Evolutionary conservation across 2,113 vertebrate species (phyloP).

Genomic region (Vulpes lagopus): DNA sequence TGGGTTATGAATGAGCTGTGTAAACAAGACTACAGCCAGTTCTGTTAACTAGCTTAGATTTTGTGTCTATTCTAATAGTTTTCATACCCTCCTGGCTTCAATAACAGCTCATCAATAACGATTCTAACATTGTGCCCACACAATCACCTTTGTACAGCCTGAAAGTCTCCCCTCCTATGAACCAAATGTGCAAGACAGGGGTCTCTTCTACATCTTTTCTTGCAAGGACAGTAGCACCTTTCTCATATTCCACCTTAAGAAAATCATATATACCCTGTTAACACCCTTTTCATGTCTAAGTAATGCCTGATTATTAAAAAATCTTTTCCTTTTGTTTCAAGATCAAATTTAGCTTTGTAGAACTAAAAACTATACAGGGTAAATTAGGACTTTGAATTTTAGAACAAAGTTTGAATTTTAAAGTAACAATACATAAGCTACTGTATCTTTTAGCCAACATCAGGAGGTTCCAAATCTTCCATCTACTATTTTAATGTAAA

Average conservation of each 20-base stretch:
- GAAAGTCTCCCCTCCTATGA: background rate
- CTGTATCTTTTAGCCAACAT: background rate
- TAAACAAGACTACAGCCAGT: background rate
- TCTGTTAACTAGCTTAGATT: background rate
- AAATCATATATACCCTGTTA: background rate
- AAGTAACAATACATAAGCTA: conserved; percentile 15
- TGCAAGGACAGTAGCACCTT: background rate
- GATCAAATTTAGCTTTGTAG: background rate
- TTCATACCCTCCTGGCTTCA: background rate
- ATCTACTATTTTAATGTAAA: background rate
- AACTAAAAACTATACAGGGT: background rate
- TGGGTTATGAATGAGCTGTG: background rate
- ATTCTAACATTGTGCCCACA: background rate
- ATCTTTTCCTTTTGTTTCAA: background rate
- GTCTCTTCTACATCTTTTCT: background rate
- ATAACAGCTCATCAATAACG: background rate
- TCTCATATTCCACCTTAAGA: background rate
- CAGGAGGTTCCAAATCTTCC: background rate
- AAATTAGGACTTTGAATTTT: background rate
- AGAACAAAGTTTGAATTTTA: background rate
- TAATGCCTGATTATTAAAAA: background rate
- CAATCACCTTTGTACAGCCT: background rate
- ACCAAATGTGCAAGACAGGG: background rate
- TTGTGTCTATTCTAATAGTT: background rate
- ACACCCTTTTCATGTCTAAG: background rate